Evolutionary conservation across 1,140 invertebrate species (phyloP), one percentile per base, ranked within the genome.

Genomic region (Drosophila sproati): DNA sequence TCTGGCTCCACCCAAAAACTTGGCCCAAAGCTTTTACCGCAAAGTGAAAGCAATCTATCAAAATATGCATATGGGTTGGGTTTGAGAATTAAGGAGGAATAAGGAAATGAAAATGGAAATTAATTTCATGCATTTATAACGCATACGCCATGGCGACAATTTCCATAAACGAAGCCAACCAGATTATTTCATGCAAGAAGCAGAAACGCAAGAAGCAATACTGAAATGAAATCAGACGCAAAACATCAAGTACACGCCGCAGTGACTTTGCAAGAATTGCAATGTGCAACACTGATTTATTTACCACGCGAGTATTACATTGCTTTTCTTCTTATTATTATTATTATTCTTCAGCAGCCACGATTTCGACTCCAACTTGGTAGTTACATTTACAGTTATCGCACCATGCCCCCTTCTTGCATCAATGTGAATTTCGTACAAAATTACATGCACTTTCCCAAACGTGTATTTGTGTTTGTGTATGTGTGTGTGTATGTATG

Each of bases 41-140:
- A 89, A 88, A 88, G 83, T 88, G 85, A 88, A 87, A 83, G 77
- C 83, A 89, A 88, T 88, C 83, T 89, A 88, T 88, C 83, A 88
- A 80, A 77, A 80, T 70, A 63, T 67, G 62, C 62, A 67, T 61
- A 61, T 63, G 67, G 31, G 37, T 29, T 12, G 34, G 28, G 32
- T 3, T 10, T 50, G 12, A n/a, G 48, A 60, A 3, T 37, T 37
- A 29, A 4, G 3, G 41, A 10, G 41, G 35, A 5, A n/a, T 20
- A 48, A 20, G 34, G 59, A 66, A 73, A 73, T 52, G 71, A 12
- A 55, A 66, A 64, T 57, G 59, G 54, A 71, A 73, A 73, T 64
- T 83, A 88, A 83, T 89, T 88, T 83, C 74, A 89, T 83, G 85
- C 85, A 88, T 78, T 87, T 82, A 69, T 80, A 79, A 80, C 77